Percentiles rank a stretch among this genome's conserved stretches.
Evolutionary conservation across 2,888 invertebrate species (phyloP).

Genomic region (Drosophila siamana): DNA sequence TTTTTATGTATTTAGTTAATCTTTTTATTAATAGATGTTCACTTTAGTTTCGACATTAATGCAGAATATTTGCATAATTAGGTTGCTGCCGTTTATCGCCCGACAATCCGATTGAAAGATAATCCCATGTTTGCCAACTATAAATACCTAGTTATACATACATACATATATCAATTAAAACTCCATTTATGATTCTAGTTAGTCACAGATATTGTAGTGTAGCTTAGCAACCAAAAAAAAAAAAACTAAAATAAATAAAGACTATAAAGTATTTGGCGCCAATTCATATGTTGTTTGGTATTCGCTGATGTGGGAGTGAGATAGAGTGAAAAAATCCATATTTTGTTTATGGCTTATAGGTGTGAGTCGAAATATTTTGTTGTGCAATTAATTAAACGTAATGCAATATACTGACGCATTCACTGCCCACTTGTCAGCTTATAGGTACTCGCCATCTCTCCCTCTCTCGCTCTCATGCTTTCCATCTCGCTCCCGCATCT

Average conservation of each 20-base stretch:
- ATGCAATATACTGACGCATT: conserved; percentile 61
- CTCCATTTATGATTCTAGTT: conserved; percentile 3
- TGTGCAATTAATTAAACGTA: conserved; percentile 64
- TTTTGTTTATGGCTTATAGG: conserved; percentile 12
- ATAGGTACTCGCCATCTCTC: background rate
- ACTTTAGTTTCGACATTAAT: too few relatives aligned
- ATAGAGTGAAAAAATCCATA: background rate
- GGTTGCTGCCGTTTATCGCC: background rate
- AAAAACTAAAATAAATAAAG: background rate
- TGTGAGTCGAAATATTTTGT: conserved; percentile 51
- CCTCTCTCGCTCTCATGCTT: background rate
- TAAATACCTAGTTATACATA: conserved; percentile 18
- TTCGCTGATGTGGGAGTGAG: too few relatives aligned
- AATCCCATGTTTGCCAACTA: background rate
- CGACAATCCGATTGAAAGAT: background rate
- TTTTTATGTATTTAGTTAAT: too few relatives aligned
- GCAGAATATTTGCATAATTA: background rate
- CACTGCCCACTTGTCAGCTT: conserved; percentile 31
- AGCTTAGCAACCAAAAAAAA: conserved; percentile 7
- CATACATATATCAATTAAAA: conserved; percentile 14
- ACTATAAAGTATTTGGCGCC: conserved; percentile 24
- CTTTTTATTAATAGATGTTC: too few relatives aligned
- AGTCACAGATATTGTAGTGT: background rate
- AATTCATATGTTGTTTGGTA: too few relatives aligned
- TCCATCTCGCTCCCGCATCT: background rate